Base-by-base conservation (phyloP, 2,888 invertebrate species). In the Nymphalis polychloros region DNA sequence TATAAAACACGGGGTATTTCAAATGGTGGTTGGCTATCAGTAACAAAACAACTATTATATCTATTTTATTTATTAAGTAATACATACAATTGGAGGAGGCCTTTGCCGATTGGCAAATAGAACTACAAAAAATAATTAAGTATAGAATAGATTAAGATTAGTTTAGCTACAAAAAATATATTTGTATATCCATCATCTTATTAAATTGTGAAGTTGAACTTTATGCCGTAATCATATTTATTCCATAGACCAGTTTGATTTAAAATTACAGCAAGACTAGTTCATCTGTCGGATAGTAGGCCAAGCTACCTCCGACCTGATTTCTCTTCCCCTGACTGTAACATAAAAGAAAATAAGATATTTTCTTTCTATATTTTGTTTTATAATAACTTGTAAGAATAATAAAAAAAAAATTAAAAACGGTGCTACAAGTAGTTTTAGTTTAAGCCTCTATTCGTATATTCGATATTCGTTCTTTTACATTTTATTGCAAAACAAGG, bases 251-350 rank as follows among this genome's bases (percentile, higher is more conserved):
- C 27, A 55, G 53, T 57, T 63, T 41, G 62, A 63, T 41, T 62
- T 61, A 55, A 62, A 66, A 53, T 60, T 46, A 47, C 41, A 23
- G 16, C 46, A 20, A 35, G 46, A 46, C 53, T 63, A 63, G 49
- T 68, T 59, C 65, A 63, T 65, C 63, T 46, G 48, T 55, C 55
- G 47, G 27, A 31, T 60, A 69, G 69, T 69, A 73, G 73, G 70
- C 67, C 73, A 62, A 53, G 49, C 50, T 64, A 49, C 69, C 67
- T 71, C 70, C 63, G 72, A 68, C 78, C 76, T 72, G 76, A 78
- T 79, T 79, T 79, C 77, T 72, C 77, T 79, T 77, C 77, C 77
- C 74, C 70, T 74, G 70, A 73, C 73, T 69, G 68, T 72, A 75
- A 77, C 78, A 76, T 74, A 76, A 73, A 72, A 76, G 74, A 75